phyloP scores from a whole-genome alignment of 2,797 vertebrate genomes.

The Oreortyx pictus region DNA sequence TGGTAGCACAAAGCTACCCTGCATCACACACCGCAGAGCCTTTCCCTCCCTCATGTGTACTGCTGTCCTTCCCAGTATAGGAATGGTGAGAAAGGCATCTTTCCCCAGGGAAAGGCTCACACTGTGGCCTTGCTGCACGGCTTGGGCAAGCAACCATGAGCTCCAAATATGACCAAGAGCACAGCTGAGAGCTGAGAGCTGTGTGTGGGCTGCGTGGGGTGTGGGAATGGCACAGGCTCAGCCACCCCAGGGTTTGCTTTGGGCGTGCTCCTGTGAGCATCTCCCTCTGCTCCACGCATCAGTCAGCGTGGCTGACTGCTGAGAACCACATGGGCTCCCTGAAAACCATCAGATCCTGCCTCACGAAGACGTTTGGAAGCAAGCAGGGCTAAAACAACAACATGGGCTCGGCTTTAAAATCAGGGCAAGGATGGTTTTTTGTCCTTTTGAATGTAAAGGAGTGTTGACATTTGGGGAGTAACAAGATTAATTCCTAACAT shows the following conservation, averaged over 20 bases:
- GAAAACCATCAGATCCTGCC: background rate
- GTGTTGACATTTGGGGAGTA: background rate
- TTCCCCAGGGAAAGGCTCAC: background rate
- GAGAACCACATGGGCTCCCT: background rate
- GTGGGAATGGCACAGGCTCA: background rate
- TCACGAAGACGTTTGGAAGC: background rate
- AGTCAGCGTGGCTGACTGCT: rapidly evolving
- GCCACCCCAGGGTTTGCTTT: background rate
- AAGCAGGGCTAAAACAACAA: background rate
- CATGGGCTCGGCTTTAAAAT: background rate
- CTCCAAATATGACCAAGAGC: background rate
- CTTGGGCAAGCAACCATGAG: background rate
- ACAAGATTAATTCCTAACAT: background rate
- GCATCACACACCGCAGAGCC: background rate
- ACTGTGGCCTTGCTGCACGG: background rate
- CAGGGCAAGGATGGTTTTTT: background rate
- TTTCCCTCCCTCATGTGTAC: background rate
- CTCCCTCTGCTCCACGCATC: background rate
- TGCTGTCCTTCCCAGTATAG: background rate
- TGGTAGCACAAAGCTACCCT: background rate
- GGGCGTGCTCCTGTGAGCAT: background rate
- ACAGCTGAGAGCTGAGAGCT: background rate
- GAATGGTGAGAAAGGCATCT: rapidly evolving
- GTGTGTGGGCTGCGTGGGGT: background rate
- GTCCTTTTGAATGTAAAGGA: background rate